Conservation (phyloP, 2,888 invertebrate species). For the Tineola bisselliella region DNA sequence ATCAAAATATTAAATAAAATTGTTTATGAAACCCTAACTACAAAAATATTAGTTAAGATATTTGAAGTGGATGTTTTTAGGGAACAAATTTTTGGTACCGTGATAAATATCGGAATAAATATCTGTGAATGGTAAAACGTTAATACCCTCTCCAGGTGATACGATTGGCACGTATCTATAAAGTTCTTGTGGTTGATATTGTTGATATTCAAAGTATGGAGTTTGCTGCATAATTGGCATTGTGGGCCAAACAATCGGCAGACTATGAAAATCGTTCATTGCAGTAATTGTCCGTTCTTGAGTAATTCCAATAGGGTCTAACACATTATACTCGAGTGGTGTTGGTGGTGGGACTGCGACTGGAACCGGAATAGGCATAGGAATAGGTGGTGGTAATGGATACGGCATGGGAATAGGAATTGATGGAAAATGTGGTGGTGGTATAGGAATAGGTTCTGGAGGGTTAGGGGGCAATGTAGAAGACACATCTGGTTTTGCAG, state of each 20-base stretch:
- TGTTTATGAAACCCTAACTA: not conserved
- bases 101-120: constrained; percentile 44
- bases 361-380: not conserved
- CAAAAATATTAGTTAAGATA: not conserved
- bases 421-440: constrained; percentile 8
- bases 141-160: constrained; percentile 40
- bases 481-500: not conserved
- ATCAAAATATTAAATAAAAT: not conserved
- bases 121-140: constrained; percentile 52
- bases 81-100: constrained; percentile 18
- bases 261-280: too few species aligned
- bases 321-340: too few species aligned
- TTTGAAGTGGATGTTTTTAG: too few species aligned
- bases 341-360: too few species aligned
- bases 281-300: too few species aligned
- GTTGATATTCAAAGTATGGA: constrained; percentile 8
- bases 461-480: constrained; percentile 16
- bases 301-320: too few species aligned
- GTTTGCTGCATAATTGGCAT: constrained; percentile 18
- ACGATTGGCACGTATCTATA: constrained; percentile 42
- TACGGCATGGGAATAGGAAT: constrained; percentile 17
- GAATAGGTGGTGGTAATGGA: not conserved
- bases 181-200: constrained; percentile 18
- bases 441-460: constrained; percentile 19
- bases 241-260: too few species aligned